Evolutionary conservation across 2,113 vertebrate genomes (phyloP).

Genomic region (Oreochromis aureus): DNA sequence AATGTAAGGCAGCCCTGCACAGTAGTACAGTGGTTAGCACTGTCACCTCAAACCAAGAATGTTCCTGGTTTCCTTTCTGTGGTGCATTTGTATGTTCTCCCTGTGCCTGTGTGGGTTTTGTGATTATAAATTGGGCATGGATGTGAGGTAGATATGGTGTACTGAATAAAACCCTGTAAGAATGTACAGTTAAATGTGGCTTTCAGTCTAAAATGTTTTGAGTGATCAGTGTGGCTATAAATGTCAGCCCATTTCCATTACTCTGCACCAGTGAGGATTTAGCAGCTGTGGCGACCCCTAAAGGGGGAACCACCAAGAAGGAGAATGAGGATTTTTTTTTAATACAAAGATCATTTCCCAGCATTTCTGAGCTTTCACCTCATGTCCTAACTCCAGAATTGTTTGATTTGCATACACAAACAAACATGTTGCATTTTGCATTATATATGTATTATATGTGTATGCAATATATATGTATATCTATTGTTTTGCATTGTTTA

Average conservation of each 20-base stretch:
- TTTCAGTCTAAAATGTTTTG: background rate
- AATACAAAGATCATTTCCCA: background rate
- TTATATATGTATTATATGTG: background rate
- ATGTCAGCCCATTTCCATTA: background rate
- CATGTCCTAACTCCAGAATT: background rate
- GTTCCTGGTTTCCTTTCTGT: background rate
- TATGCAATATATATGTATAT: background rate
- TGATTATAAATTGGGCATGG: background rate
- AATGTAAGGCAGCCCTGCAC: background rate
- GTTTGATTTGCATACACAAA: background rate
- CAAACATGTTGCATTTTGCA: background rate
- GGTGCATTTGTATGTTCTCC: background rate
- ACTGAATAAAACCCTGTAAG: background rate
- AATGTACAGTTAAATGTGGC: accelerated
- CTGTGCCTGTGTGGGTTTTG: background rate
- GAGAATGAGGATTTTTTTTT: background rate
- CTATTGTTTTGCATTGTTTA: background rate
- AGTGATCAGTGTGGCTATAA: background rate
- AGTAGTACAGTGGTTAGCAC: background rate
- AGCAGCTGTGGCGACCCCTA: background rate
- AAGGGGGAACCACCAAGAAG: background rate
- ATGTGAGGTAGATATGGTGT: background rate
- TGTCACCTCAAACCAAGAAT: background rate
- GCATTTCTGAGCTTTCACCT: background rate
- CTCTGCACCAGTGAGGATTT: background rate